Evolutionary conservation across 2,888 invertebrate genomes (phyloP).

Genomic region (Parthenolecanium corni): DNA sequence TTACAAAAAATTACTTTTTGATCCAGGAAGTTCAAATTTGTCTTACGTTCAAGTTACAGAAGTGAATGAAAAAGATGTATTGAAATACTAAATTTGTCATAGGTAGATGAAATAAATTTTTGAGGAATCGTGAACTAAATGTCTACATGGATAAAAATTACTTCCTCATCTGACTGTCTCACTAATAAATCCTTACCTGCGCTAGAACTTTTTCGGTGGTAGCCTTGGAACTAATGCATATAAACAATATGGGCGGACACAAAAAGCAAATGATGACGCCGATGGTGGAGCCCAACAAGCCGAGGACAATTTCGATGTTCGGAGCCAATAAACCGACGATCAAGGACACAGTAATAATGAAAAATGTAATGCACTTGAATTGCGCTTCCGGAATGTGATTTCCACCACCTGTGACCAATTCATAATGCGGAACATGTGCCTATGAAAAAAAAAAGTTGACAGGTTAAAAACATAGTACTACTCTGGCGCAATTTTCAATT

Average conservation of each 20-base stretch:
- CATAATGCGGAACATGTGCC: conserved; percentile 53
- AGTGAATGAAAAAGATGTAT: no score
- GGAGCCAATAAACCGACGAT: conserved; percentile 76
- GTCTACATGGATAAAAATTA: neutral
- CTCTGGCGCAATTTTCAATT: neutral
- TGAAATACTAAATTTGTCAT: no score
- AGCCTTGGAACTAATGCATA: conserved; percentile 68
- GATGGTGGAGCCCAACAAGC: conserved; percentile 87
- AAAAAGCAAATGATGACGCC: conserved; percentile 87
- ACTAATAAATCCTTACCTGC: conserved; percentile 58
- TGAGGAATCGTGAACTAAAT: neutral
- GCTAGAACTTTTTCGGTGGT: conserved; percentile 72
- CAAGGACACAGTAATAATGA: conserved; percentile 64
- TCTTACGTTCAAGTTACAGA: no score
- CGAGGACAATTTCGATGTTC: conserved; percentile 86
- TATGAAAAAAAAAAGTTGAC: conserved; percentile 39
- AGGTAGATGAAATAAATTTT: no score
- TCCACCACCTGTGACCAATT: conserved; percentile 36
- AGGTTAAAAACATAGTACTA: no score
- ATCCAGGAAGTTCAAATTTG: no score
- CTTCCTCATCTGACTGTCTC: no score
- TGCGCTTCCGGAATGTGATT: conserved; percentile 68
- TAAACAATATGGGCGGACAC: conserved; percentile 82
- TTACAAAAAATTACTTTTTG: no score
- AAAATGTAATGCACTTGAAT: conserved; percentile 70